Evolutionary conservation across 2,888 invertebrate genomes (phyloP).

Genomic region (Mesoligia furuncula): DNA sequence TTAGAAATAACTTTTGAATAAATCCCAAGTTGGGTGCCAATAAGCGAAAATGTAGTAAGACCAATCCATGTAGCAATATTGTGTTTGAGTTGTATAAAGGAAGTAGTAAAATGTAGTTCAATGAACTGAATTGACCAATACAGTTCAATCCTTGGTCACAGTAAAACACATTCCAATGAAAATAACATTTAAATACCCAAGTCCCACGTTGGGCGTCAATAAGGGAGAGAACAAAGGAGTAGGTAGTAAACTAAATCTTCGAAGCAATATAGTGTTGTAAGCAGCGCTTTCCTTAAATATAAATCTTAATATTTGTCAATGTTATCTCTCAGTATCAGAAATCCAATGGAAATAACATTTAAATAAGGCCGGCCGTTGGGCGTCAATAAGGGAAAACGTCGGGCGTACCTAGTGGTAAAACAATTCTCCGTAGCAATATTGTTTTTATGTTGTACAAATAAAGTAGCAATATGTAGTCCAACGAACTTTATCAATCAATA

Average conservation of each 20-base stretch:
- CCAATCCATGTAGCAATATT: conserved; percentile 18
- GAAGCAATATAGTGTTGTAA: not conserved
- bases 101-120: not conserved
- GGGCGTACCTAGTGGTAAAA: not conserved
- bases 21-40: conserved; percentile 37
- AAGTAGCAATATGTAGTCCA: not conserved
- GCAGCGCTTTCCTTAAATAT: not conserved
- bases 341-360: not conserved
- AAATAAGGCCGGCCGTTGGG: conserved; percentile 18
- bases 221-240: not conserved
- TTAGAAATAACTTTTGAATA: conserved; percentile 24
- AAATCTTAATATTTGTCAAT: not conserved
- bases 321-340: not conserved
- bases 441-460: not conserved
- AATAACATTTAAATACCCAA: conserved; percentile 32
- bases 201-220: not conserved
- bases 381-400: conserved; percentile 35
- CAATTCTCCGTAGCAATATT: conserved; percentile 21
- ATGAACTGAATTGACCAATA: conserved; percentile 15
- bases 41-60: conserved; percentile 4
- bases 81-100: not conserved
- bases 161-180: conserved; percentile 8
- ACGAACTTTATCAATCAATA: conserved; percentile 17
- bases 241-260: not conserved
- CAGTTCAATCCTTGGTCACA: conserved; percentile 5